phyloP scores from a whole-genome alignment of 2,113 vertebrate genomes.

The Lycaon pictus region DNA sequence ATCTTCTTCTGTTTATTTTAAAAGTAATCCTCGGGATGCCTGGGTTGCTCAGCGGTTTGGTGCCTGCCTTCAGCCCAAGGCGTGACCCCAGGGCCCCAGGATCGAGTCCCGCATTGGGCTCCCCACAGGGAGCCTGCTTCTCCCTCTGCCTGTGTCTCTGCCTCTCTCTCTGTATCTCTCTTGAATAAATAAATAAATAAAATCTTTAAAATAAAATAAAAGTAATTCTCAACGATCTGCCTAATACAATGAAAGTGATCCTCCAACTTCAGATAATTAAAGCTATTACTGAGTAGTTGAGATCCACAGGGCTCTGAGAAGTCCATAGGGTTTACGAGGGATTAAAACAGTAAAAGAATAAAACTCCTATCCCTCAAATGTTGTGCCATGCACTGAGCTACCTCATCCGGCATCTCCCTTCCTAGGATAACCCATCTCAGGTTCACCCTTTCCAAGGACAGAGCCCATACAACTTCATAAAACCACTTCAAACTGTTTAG shows the following conservation, averaged over 20 bases:
- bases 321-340: background rate
- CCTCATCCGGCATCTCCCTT: background rate
- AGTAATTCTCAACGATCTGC: constrained; percentile 23
- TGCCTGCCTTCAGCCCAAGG: too few relatives aligned
- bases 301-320: background rate
- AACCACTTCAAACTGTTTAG: background rate
- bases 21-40: background rate
- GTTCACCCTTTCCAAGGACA: background rate
- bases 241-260: background rate
- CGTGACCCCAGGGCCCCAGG: too few relatives aligned
- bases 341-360: background rate
- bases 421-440: background rate
- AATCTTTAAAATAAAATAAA: background rate
- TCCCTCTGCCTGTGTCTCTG: too few relatives aligned
- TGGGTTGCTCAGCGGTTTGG: too few relatives aligned
- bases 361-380: background rate
- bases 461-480: background rate
- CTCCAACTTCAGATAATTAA: background rate
- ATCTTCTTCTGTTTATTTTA: constrained; percentile 39
- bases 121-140: too few relatives aligned
- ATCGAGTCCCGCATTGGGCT: too few relatives aligned
- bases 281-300: background rate
- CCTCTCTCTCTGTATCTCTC: too few relatives aligned
- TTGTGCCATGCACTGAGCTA: background rate
- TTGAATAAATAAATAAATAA: too few relatives aligned